phyloP scores from a whole-genome alignment of 2,888 invertebrate species.

The Melieria crassipennis region DNA sequence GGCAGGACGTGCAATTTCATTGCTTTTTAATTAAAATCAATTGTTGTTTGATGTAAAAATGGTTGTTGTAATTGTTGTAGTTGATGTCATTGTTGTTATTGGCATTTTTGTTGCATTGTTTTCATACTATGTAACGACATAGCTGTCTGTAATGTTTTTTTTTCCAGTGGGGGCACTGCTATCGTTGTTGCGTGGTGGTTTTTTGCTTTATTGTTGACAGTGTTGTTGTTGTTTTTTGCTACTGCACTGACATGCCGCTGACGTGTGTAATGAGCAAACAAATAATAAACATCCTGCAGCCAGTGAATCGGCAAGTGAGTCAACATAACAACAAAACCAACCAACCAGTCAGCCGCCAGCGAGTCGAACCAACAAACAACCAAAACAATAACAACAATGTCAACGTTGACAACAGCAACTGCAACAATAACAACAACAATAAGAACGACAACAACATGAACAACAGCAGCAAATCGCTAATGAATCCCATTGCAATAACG shows the following conservation, averaged over 20 bases:
- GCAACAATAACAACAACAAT: slow-evolving; percentile 9
- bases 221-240: slow-evolving; percentile 41
- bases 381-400: slow-evolving; percentile 10
- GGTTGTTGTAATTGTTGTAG: slow-evolving; percentile 20
- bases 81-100: slow-evolving; percentile 22
- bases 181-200: too few species aligned
- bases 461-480: neutral
- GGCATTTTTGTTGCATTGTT: too few species aligned
- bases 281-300: slow-evolving; percentile 40
- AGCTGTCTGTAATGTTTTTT: too few species aligned
- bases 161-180: too few species aligned
- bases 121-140: too few species aligned
- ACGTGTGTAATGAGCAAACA: slow-evolving; percentile 57
- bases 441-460: neutral
- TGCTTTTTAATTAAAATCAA: slow-evolving; percentile 27
- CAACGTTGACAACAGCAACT: neutral
- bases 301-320: slow-evolving; percentile 1
- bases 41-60: slow-evolving; percentile 36
- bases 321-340: slow-evolving; percentile 2
- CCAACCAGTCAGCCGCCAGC: neutral
- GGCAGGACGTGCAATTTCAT: neutral
- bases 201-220: slow-evolving; percentile 41
- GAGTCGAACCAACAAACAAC: neutral
- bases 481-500: neutral
- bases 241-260: slow-evolving; percentile 45